A percentile compares a stretch with the other conserved stretches of the same genome.
These are phyloP conservation scores for Trachythela sp. DNA, from an alignment of 64 coral and sea anemone species.

Conservation along the genomic window DNA sequence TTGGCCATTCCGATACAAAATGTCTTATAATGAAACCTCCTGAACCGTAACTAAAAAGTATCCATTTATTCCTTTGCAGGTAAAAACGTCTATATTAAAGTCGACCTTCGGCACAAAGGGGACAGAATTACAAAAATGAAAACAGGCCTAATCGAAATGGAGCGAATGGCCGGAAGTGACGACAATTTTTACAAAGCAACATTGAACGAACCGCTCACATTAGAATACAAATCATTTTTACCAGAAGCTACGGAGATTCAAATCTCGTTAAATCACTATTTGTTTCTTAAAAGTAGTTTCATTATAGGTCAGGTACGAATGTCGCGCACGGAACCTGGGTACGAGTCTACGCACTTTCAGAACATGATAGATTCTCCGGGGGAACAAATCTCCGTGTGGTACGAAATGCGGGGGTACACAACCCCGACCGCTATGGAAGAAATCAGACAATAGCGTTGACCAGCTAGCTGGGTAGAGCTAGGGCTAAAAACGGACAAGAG, in stretches of 20 bases:
- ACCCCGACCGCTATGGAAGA: not conserved
- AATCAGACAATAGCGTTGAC: not conserved
- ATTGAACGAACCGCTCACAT: not conserved
- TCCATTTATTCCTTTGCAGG: not conserved
- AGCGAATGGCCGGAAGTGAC: not conserved
- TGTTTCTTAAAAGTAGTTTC: conserved; percentile 19
- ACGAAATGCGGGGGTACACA: not conserved
- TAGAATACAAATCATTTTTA: not conserved
- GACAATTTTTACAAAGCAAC: not conserved
- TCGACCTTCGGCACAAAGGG: not conserved
- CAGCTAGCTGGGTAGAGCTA: no score
- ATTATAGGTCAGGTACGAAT: not conserved
- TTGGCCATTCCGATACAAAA: no score
- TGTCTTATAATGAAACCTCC: no score
- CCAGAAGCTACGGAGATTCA: not conserved
- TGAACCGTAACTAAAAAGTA: no score
- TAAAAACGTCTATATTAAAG: conserved; percentile 1
- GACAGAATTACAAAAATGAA: not conserved
- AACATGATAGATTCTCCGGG: not conserved
- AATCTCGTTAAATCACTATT: not conserved
- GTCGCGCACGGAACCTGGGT: not conserved
- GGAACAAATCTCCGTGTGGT: not conserved
- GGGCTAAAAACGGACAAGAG: no score
- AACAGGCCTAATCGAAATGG: not conserved
- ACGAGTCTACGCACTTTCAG: conserved; percentile 2